Conservation (phyloP, 2,113 vertebrate species). For the Paralichthys olivaceus region DNA sequence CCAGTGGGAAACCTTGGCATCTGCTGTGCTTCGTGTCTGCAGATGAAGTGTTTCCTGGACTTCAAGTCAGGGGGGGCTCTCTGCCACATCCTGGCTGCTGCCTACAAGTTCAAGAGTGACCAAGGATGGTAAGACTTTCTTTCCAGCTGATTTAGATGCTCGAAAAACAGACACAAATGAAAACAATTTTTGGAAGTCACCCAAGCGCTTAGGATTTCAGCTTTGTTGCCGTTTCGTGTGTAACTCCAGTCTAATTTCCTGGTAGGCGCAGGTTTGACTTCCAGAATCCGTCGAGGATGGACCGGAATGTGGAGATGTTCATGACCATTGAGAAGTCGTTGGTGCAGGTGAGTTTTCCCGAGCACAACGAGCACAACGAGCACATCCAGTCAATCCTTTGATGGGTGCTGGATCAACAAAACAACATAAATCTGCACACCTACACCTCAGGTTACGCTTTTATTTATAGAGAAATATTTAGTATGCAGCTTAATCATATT, state of each 20-base stretch:
- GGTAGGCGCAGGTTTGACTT: constrained; percentile 98
- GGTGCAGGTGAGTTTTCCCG: constrained; percentile 87
- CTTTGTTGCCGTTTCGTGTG: constrained; percentile 69
- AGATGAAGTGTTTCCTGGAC: constrained; percentile 98
- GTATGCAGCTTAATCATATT: background rate
- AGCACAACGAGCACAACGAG: background rate
- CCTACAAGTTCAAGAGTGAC: constrained; percentile 99
- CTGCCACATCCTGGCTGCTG: constrained; percentile 96
- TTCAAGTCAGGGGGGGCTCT: constrained; percentile 96
- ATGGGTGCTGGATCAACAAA: too few species aligned
- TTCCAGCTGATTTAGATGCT: constrained; percentile 30
- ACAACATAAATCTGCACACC: too few species aligned
- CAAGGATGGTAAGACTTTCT: constrained; percentile 93
- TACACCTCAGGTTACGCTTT: background rate
- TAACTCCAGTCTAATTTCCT: constrained; percentile 85
- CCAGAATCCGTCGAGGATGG: constrained; percentile 98
- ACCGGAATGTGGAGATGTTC: constrained; percentile 98
- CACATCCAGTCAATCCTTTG: too few species aligned
- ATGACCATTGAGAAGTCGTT: constrained; percentile 98
- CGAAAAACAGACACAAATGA: background rate
- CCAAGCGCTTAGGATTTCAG: constrained; percentile 7
- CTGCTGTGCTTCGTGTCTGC: constrained; percentile 45
- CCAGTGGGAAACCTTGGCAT: background rate
- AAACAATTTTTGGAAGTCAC: background rate
- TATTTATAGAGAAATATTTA: background rate